Conservation (phyloP, 2,888 invertebrate species). For the Xylota sylvarum region DNA sequence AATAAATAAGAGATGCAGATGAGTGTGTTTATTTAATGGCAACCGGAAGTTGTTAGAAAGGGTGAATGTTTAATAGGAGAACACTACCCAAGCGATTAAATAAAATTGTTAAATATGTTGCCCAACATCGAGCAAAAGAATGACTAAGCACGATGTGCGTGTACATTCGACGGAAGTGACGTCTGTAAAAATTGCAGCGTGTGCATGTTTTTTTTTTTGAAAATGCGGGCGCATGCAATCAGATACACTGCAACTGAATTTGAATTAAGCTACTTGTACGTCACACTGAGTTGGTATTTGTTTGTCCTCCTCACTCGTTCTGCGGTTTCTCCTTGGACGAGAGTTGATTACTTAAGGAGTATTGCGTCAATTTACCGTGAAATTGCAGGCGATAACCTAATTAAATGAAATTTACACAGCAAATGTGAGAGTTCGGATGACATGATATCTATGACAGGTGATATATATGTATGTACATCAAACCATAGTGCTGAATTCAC, state of each 20-base stretch:
- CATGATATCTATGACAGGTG: no score
- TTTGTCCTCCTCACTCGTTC: not conserved
- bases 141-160: constrained; percentile 19
- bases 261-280: not conserved
- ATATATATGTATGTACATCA: no score
- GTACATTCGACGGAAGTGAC: constrained; percentile 26
- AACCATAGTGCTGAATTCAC: no score
- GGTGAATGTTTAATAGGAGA: constrained; percentile 29
- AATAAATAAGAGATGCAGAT: constrained; percentile 70
- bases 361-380: no score
- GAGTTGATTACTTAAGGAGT: no score
- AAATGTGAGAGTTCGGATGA: no score
- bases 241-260: not conserved
- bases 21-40: constrained; percentile 65
- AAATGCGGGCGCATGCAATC: constrained; percentile 38
- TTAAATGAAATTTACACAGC: no score
- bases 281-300: not conserved
- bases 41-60: constrained; percentile 37
- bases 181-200: constrained; percentile 3
- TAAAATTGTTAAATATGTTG: constrained; percentile 52
- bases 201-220: constrained; percentile 3
- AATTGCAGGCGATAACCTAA: no score
- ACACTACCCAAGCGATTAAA: constrained; percentile 23
- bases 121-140: constrained; percentile 5
- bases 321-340: no score